phyloP scores from a whole-genome alignment of 2,113 vertebrate genomes.

The Phrynosoma platyrhinos region DNA sequence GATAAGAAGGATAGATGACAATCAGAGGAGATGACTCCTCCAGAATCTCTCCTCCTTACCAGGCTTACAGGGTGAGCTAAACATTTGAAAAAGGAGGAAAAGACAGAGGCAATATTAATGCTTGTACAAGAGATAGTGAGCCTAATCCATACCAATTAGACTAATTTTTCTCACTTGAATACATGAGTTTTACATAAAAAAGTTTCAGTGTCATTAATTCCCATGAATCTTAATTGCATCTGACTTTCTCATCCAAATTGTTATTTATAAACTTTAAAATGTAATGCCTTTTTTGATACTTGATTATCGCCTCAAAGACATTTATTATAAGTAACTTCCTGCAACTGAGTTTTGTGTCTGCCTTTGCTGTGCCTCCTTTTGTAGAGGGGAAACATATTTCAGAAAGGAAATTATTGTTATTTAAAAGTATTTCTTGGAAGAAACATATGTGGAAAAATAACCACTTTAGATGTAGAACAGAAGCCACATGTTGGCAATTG shows the following conservation, averaged over 20 bases:
- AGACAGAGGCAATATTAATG: not conserved
- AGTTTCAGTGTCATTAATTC: not conserved
- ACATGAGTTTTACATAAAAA: not conserved
- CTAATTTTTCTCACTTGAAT: not conserved
- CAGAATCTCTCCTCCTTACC: not conserved
- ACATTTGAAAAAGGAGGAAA: not conserved
- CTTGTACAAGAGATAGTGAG: not conserved
- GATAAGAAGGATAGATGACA: not conserved
- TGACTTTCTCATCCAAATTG: not conserved
- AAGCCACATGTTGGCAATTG: constrained; percentile 68
- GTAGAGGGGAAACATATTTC: not conserved
- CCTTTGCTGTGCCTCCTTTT: not conserved
- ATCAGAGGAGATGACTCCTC: not conserved
- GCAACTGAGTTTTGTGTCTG: not conserved
- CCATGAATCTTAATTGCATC: not conserved
- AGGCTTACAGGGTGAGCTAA: not conserved
- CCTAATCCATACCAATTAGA: not conserved
- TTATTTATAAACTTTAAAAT: not conserved
- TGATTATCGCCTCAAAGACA: not conserved
- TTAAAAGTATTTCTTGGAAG: constrained; percentile 14
- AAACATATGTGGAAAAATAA: constrained; percentile 25
- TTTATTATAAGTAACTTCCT: not conserved
- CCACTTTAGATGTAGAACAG: constrained; percentile 58
- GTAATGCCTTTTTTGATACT: not conserved
- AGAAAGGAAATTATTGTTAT: constrained; percentile 8